phyloP scores from a whole-genome alignment of 2,797 vertebrate genomes.

The Chaenodraco wilsoni region DNA sequence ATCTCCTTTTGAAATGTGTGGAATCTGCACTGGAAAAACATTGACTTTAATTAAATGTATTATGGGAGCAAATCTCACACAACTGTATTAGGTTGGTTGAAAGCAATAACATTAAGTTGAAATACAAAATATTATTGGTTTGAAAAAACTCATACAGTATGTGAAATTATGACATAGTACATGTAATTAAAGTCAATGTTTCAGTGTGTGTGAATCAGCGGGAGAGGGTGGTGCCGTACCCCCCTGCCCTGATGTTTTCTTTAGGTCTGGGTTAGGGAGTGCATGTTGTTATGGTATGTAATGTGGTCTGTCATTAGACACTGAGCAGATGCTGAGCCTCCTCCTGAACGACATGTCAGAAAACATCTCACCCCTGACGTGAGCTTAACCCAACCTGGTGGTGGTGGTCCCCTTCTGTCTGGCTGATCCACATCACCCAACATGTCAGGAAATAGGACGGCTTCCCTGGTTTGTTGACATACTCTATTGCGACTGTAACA shows the following conservation, averaged over 20 bases:
- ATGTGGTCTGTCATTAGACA: conserved; percentile 54
- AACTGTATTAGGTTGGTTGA: too few species aligned
- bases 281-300: conserved; percentile 42
- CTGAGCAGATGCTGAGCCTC: conserved; percentile 45
- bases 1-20: not conserved
- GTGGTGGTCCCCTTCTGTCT: not conserved
- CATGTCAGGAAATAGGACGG: conserved; percentile 21
- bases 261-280: conserved; percentile 36
- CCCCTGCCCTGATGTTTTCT: conserved; percentile 22
- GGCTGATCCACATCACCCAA: not conserved
- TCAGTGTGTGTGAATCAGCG: not conserved
- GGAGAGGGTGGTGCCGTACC: conserved; percentile 10
- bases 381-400: conserved; percentile 24
- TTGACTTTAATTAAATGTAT: too few species aligned
- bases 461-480: conserved; percentile 13
- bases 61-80: too few species aligned
- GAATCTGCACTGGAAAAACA: not conserved
- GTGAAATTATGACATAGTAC: too few species aligned
- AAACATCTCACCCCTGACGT: conserved; percentile 14
- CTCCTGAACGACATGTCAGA: conserved; percentile 20
- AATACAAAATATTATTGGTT: too few species aligned
- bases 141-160: too few species aligned
- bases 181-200: too few species aligned
- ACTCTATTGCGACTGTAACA: conserved; percentile 48
- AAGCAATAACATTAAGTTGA: too few species aligned